Percentiles rank a stretch among this genome's conserved stretches.
Evolutionary conservation across 2,113 vertebrate genomes (phyloP).

Genomic region (Excalfactoria chinensis): DNA sequence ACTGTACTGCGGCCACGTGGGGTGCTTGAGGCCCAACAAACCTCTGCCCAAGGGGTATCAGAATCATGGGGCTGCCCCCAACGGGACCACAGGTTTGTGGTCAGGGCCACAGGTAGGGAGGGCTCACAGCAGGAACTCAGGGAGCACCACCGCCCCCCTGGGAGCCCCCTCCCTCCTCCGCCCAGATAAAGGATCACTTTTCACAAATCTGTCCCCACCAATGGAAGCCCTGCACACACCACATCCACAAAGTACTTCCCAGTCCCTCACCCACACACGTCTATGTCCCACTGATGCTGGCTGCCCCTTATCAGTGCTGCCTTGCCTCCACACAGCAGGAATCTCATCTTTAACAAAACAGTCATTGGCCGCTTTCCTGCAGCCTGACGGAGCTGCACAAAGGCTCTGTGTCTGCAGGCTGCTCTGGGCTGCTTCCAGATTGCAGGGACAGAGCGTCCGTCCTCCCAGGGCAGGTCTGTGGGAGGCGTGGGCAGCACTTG

Average conservation of each 20-base stretch:
- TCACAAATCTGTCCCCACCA: background rate
- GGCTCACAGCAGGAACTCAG: fast-evolving
- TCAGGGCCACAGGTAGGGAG: background rate
- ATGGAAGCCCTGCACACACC: background rate
- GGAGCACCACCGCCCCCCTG: fast-evolving
- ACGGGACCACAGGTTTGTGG: no score
- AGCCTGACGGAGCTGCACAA: background rate
- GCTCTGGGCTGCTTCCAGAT: constrained; percentile 3
- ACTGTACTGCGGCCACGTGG: fast-evolving
- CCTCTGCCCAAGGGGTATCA: background rate
- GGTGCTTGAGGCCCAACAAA: background rate
- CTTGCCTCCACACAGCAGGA: background rate
- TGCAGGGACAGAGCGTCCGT: background rate
- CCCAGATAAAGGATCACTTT: background rate
- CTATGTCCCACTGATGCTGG: background rate
- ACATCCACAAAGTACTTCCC: background rate
- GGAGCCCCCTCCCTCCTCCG: background rate
- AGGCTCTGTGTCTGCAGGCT: background rate
- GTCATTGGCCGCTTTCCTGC: background rate
- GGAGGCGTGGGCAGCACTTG: background rate
- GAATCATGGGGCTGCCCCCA: no score
- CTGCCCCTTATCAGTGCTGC: background rate
- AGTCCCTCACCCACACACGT: background rate
- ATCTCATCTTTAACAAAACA: background rate
- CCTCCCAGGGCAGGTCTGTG: background rate